Conservation (phyloP, 2,888 invertebrate genomes). For the Amitus sp. region DNA sequence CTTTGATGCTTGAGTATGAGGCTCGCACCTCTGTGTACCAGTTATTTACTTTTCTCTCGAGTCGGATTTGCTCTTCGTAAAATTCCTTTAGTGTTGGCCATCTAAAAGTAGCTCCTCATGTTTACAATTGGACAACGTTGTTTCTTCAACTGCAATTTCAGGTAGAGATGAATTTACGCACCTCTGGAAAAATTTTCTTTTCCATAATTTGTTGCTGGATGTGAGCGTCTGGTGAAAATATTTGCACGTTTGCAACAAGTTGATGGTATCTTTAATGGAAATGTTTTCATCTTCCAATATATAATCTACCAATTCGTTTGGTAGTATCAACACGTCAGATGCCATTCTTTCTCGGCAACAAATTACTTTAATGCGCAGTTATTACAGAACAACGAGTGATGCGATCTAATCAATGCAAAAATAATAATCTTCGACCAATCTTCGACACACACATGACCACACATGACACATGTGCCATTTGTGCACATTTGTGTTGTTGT, state of each 20-base stretch:
- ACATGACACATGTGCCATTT: too few relatives aligned
- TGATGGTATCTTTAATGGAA: conserved; percentile 65
- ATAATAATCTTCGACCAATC: too few relatives aligned
- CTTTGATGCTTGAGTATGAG: conserved; percentile 54
- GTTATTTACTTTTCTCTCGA: conserved; percentile 39
- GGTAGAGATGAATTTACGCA: too few relatives aligned
- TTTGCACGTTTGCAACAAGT: conserved; percentile 69
- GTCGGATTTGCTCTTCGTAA: conserved; percentile 51
- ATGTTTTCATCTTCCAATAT: conserved; percentile 53
- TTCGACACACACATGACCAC: too few relatives aligned
- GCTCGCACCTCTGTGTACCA: conserved; percentile 64
- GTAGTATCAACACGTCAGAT: conserved; percentile 50
- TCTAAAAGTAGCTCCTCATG: too few relatives aligned
- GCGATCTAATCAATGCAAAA: too few relatives aligned
- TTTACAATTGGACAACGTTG: too few relatives aligned
- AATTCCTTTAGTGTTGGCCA: conserved; percentile 63
- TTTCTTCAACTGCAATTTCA: too few relatives aligned
- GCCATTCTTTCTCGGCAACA: too few relatives aligned
- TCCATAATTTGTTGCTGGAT: conserved; percentile 67
- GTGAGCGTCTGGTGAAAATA: conserved; percentile 66
- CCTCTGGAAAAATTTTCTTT: conserved; percentile 65
- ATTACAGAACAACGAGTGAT: too few relatives aligned
- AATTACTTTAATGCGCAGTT: too few relatives aligned
- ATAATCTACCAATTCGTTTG: conserved; percentile 55
- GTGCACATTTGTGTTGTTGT: too few relatives aligned